These are phyloP conservation scores for Drosophila paulistorum DNA, from an alignment of 1,140 invertebrate species.

Conservation along the genomic window DNA sequence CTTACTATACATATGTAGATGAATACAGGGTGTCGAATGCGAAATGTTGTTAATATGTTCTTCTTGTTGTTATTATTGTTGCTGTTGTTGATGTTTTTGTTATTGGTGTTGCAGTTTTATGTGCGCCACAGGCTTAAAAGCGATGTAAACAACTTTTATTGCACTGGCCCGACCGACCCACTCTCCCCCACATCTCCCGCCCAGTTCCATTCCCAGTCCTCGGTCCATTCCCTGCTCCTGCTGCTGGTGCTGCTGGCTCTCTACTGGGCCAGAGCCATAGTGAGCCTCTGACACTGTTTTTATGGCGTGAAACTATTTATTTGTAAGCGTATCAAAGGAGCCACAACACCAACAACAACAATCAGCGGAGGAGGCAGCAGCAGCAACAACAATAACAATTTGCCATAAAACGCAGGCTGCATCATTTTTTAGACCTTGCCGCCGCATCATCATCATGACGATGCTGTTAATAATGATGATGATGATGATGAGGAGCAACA, in stretches of 20 bases:
- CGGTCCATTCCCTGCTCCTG: background rate
- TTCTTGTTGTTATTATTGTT: constrained; percentile 51
- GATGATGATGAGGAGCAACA: constrained; percentile 6
- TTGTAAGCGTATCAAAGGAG: constrained; percentile 78
- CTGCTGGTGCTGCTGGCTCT: background rate
- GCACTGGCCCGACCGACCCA: constrained; percentile 28
- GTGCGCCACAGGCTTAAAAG: constrained; percentile 65
- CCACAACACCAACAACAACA: constrained; percentile 43
- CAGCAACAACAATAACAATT: constrained; percentile 41
- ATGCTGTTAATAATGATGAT: background rate
- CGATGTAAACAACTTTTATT: constrained; percentile 79
- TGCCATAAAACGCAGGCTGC: constrained; percentile 51
- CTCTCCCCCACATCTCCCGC: background rate
- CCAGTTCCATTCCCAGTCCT: background rate
- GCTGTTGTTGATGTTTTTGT: constrained; percentile 30
- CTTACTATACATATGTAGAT: background rate
- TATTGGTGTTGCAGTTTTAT: constrained; percentile 63
- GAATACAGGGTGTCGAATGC: constrained; percentile 29
- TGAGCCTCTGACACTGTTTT: constrained; percentile 27
- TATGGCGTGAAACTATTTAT: constrained; percentile 80
- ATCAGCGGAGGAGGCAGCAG: background rate
- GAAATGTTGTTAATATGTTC: constrained; percentile 70
- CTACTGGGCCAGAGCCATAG: background rate
- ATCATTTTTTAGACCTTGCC: constrained; percentile 58
- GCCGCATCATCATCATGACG: constrained; percentile 33